Evolutionary conservation across 2,797 vertebrate genomes (phyloP).

Genomic region (Sebastes hopkinsi): DNA sequence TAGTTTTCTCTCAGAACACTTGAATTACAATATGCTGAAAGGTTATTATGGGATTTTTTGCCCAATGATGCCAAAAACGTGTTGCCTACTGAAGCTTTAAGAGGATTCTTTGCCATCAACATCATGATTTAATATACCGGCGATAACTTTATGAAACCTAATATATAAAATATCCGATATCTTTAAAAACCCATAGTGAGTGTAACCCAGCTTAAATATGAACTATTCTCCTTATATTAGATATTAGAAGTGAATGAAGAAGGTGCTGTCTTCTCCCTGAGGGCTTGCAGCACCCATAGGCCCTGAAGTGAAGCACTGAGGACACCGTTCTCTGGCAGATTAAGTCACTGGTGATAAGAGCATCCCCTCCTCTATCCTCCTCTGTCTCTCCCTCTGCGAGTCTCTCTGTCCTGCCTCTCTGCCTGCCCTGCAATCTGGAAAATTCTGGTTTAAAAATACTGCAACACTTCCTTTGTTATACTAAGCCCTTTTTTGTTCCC

Average conservation of each 20-base stretch:
- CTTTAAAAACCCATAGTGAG: background rate
- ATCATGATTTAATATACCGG: background rate
- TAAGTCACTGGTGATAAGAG: constrained; percentile 50
- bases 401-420: constrained; percentile 23
- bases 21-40: too few relatives aligned
- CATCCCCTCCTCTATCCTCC: constrained; percentile 27
- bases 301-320: constrained; percentile 20
- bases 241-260: constrained; percentile 5
- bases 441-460: constrained; percentile 69
- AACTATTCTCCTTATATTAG: background rate
- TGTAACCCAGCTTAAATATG: background rate
- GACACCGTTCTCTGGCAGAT: constrained; percentile 46
- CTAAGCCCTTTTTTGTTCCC: constrained; percentile 71
- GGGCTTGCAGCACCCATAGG: constrained; percentile 7
- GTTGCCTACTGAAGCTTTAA: background rate
- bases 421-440: constrained; percentile 48
- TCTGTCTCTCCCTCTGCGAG: constrained; percentile 23
- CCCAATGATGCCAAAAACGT: too few relatives aligned
- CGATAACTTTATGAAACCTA: background rate
- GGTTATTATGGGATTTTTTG: too few relatives aligned
- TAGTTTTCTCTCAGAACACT: too few relatives aligned
- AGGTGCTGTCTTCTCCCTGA: background rate
- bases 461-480: constrained; percentile 72
- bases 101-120: background rate
- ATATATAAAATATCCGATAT: background rate